Base-by-base conservation (phyloP, 1,140 invertebrate species). In the Pseudomyrmex sp. region DNA sequence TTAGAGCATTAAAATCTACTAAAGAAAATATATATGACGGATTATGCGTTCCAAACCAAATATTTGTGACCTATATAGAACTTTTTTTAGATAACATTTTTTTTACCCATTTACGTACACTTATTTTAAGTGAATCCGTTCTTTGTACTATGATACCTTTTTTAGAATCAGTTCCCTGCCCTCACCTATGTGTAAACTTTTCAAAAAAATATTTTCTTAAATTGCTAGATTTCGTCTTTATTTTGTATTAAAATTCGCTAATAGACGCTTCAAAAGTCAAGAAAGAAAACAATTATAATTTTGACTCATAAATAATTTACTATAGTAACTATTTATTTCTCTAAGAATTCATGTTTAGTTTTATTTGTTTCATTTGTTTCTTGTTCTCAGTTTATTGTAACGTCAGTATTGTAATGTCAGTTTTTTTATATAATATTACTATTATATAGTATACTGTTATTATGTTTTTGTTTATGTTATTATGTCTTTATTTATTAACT, bases 121-220 rank as follows among this genome's bases (percentile, higher is more conserved):
- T 72, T 56, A 70, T 56, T 72, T 56, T 72, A 72, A 72, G 9
- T 54, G 46, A 54, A 70, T 44, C 48, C 4, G 48, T 56, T 13
- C 52, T 72, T 35, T 0, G 10, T 35, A 54, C 18, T 8, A 59
- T 58, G 5, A 58, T 73, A 13, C 8, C 18, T 44, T 5, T n/a
- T 59, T 59, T 59, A 73, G 54, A 72, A 35, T 56, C 5, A 44
- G 23, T 72, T 56, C 1, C 8, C 8, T 72, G 69, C 56, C n/a
- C n/a, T 73, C 70, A 73, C n/a, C 18, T 18, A 46, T 73, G 54
- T 59, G 2, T 7, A 73, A 10, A 73, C 4, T 59, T 73, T 46
- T 35, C 70, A 73, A 18, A 44, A 56, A 44, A 58, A 46, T 73
- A 73, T 73, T 59, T 59, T 20, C 0, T 59, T 1, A 10, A 2